These are phyloP conservation scores for Tautogolabrus adspersus DNA, from an alignment of 2,113 vertebrate genomes.

Conservation along the genomic window DNA sequence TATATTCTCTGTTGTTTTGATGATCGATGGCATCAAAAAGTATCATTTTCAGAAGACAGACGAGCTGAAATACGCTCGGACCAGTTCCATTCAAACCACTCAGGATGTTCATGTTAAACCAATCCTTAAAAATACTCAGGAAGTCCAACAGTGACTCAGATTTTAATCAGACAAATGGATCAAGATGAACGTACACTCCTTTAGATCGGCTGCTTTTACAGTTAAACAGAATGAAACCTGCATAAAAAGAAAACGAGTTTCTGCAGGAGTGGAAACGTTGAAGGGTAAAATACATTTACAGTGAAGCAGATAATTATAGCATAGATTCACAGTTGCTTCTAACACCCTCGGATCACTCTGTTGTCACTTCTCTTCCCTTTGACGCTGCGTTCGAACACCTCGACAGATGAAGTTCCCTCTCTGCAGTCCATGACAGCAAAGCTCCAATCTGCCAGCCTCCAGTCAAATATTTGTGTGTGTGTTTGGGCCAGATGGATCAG, in stretches of 20 bases:
- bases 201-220: not conserved
- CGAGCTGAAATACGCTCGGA: too few relatives aligned
- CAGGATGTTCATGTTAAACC: not conserved
- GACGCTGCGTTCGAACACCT: not conserved
- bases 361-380: not conserved
- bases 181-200: slow-evolving; percentile 21
- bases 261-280: not conserved
- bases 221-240: slow-evolving; percentile 8
- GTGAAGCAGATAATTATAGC: not conserved
- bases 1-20: too few relatives aligned
- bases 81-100: too few relatives aligned
- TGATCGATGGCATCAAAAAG: too few relatives aligned
- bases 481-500: not conserved
- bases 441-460: slow-evolving; percentile 13
- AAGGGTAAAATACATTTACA: slow-evolving; percentile 12
- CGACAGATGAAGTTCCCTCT: not conserved
- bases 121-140: not conserved
- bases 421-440: slow-evolving; percentile 11
- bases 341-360: not conserved
- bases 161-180: slow-evolving; percentile 43
- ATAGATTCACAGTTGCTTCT: slow-evolving; percentile 15
- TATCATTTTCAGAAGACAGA: too few relatives aligned
- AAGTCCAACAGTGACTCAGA: not conserved
- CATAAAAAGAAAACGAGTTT: not conserved
- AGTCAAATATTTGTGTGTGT: slow-evolving; percentile 1